These are phyloP conservation scores for Zaprionus inermis DNA, from an alignment of 1,140 invertebrate genomes.

Conservation along the genomic window DNA sequence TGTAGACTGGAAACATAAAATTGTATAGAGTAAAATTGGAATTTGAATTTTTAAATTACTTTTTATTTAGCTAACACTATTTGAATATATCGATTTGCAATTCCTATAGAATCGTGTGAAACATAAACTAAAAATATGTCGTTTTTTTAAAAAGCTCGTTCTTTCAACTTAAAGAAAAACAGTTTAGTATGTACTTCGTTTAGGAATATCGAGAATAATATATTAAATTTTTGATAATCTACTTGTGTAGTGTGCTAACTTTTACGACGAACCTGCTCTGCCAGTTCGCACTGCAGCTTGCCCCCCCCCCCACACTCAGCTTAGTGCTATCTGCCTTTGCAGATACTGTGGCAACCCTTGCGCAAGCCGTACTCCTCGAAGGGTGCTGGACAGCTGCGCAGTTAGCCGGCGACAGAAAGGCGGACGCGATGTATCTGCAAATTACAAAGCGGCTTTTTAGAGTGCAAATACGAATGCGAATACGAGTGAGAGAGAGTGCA, in stretches of 20 bases:
- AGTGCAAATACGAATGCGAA: constrained; percentile 17
- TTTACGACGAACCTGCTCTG: not conserved
- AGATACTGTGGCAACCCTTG: constrained; percentile 16
- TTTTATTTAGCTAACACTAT: too few species aligned
- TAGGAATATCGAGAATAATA: too few species aligned
- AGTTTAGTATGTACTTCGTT: too few species aligned
- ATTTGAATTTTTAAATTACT: too few species aligned
- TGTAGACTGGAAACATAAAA: too few species aligned
- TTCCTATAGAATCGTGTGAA: too few species aligned
- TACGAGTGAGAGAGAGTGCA: constrained; percentile 11
- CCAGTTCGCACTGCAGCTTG: not conserved
- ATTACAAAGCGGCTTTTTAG: constrained; percentile 71
- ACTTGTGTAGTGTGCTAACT: not conserved
- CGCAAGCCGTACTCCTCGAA: constrained; percentile 32
- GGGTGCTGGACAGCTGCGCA: constrained; percentile 61
- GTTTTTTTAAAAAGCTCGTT: too few species aligned
- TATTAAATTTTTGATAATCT: too few species aligned
- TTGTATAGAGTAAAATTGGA: too few species aligned
- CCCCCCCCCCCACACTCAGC: not conserved
- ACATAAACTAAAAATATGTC: too few species aligned
- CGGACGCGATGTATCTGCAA: constrained; percentile 54
- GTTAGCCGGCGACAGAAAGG: constrained; percentile 48
- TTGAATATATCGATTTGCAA: too few species aligned
- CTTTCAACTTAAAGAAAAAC: too few species aligned
- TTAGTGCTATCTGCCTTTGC: not conserved